Conservation (phyloP, 1,140 invertebrate species). For the Conopomorpha cramerella region DNA sequence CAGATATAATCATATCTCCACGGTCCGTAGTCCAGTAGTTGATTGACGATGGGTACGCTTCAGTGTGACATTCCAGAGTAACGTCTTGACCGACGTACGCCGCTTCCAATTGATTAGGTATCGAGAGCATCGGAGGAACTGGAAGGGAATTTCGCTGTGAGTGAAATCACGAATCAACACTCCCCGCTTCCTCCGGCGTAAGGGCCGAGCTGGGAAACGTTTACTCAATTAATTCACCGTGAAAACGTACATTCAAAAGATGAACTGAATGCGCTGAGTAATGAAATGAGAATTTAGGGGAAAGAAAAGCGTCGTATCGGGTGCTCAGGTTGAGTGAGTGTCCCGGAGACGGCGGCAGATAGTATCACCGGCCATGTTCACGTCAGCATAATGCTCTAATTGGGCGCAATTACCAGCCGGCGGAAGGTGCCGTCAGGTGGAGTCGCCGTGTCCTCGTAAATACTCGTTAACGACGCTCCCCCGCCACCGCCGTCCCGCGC, state of each 20-base stretch:
- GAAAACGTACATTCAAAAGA: too few relatives aligned
- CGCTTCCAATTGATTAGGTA: slow-evolving; percentile 83
- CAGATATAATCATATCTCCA: slow-evolving; percentile 87
- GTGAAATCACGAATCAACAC: too few relatives aligned
- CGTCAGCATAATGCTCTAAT: slow-evolving; percentile 58
- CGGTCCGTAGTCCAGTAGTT: slow-evolving; percentile 87
- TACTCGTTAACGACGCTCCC: slow-evolving; percentile 55
- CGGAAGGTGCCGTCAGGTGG: slow-evolving; percentile 45
- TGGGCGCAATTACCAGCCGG: slow-evolving; percentile 49
- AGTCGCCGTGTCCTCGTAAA: slow-evolving; percentile 47
- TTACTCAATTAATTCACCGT: too few relatives aligned
- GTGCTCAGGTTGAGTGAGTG: slow-evolving; percentile 12
- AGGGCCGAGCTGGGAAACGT: too few relatives aligned
- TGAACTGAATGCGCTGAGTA: slow-evolving; percentile 27
- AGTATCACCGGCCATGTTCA: slow-evolving; percentile 48
- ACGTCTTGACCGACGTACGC: slow-evolving; percentile 83
- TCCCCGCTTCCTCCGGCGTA: too few relatives aligned
- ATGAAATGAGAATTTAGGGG: slow-evolving; percentile 41
- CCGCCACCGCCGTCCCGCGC: slow-evolving; percentile 46
- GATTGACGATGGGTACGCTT: slow-evolving; percentile 86
- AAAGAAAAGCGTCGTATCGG: slow-evolving; percentile 38
- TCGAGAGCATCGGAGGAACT: slow-evolving; percentile 89
- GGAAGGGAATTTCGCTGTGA: too few relatives aligned
- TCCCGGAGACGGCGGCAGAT: slow-evolving; percentile 21
- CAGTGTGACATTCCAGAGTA: slow-evolving; percentile 81